phyloP scores from a whole-genome alignment of 2,797 vertebrate species.

The Anas flavirostris region DNA sequence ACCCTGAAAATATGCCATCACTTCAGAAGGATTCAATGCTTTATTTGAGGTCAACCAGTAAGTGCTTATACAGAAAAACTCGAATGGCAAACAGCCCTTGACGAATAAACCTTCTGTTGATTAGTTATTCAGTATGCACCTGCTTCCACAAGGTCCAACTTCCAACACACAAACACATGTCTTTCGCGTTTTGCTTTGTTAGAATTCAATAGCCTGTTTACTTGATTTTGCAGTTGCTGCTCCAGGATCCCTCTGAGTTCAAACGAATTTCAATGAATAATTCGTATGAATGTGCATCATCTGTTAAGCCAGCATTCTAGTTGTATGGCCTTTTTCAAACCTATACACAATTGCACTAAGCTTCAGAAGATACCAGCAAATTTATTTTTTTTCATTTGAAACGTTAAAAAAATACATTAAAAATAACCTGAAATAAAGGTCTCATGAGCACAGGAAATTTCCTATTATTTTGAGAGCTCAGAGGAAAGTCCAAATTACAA shows the following conservation, averaged over 20 bases:
- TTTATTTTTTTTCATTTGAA: neutral
- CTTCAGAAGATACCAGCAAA: neutral
- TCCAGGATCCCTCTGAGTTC: neutral
- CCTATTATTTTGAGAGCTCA: neutral
- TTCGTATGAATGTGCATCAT: neutral
- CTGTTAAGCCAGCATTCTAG: neutral
- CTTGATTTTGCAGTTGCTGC: neutral
- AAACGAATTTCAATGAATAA: neutral
- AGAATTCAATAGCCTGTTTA: neutral
- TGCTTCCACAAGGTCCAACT: neutral
- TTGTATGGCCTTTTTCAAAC: neutral
- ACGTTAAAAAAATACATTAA: neutral
- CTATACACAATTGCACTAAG: neutral
- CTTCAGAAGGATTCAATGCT: conserved; percentile 35
- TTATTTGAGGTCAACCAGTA: conserved; percentile 23
- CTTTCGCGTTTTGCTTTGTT: neutral
- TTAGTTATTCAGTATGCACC: neutral
- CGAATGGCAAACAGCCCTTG: neutral
- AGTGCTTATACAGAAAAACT: conserved; percentile 28
- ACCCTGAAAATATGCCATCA: neutral
- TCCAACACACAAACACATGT: neutral
- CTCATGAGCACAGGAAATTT: neutral
- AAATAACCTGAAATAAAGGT: neutral
- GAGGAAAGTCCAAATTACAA: neutral
- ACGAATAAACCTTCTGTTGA: neutral